Percentiles rank a stretch among this genome's conserved stretches.
These are phyloP conservation scores for Vicugna pacos DNA, from an alignment of 2,113 vertebrate species.

Conservation along the genomic window DNA sequence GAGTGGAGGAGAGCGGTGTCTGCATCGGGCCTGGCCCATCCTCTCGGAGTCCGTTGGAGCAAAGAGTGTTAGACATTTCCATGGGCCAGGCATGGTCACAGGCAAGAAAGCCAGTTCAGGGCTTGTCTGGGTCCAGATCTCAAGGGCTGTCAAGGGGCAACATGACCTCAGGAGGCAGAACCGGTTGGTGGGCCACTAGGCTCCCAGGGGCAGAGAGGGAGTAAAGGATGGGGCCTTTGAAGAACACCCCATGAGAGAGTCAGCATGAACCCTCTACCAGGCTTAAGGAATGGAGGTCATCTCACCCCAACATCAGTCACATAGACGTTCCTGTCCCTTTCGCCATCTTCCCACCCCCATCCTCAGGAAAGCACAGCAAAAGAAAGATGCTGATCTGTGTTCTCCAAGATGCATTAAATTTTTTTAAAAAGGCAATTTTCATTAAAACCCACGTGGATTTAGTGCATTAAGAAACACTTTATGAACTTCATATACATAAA, in stretches of 20 bases:
- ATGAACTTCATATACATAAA: neutral
- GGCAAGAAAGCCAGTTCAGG: neutral
- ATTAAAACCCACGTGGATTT: neutral
- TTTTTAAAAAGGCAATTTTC: neutral
- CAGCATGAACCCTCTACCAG: neutral
- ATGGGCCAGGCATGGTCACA: accelerated
- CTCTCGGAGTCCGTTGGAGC: neutral
- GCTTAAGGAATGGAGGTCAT: neutral
- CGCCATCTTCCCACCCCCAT: neutral
- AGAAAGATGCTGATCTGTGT: neutral
- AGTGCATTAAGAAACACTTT: conserved; percentile 23
- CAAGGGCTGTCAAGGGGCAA: neutral
- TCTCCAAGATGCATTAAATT: neutral
- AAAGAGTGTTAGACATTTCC: neutral
- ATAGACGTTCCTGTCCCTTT: neutral
- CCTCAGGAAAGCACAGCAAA: neutral
- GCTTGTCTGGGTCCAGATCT: neutral
- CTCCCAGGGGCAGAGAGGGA: neutral
- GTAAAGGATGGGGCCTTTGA: neutral
- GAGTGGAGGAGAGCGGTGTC: neutral
- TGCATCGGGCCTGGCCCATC: neutral
- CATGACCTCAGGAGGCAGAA: neutral
- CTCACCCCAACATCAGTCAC: neutral
- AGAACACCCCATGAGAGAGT: neutral
- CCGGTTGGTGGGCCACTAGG: neutral